Conservation (phyloP, 2,888 invertebrate genomes). For the Agrotis clavis region DNA sequence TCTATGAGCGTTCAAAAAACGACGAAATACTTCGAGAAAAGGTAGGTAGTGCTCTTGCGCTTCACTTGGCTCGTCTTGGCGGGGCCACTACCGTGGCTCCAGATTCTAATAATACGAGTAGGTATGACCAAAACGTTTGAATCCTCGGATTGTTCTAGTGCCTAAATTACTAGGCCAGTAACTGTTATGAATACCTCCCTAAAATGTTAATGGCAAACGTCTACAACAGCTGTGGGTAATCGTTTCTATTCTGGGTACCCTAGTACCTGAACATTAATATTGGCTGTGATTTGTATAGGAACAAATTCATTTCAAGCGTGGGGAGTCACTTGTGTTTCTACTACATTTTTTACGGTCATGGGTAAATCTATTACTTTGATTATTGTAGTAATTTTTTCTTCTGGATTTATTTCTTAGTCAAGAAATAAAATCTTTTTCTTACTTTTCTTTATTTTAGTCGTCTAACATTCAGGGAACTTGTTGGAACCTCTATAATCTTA, state of each 20-base stretch:
- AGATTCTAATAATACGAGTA: no score
- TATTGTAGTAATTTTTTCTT: background rate
- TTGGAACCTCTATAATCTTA: background rate
- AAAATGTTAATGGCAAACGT: background rate
- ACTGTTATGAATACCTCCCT: background rate
- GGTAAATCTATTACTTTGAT: background rate
- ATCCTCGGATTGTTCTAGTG: no score
- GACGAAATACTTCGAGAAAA: no score
- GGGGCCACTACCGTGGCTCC: no score
- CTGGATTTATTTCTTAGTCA: background rate
- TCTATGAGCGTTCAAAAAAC: no score
- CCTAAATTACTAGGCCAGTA: background rate
- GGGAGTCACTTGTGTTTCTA: background rate
- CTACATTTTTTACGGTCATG: background rate
- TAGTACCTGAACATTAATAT: no score
- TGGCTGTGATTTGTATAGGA: no score
- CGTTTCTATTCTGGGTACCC: background rate
- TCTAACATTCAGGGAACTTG: background rate
- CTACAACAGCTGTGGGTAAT: background rate
- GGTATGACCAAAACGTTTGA: no score
- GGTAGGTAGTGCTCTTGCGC: no score
- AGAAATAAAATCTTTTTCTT: no score
- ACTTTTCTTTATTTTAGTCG: background rate
- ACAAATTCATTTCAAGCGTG: background rate
- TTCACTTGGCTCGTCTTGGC: no score